These are phyloP conservation scores for Unio pictorum DNA, from an alignment of 2,888 invertebrate genomes.

Conservation along the genomic window DNA sequence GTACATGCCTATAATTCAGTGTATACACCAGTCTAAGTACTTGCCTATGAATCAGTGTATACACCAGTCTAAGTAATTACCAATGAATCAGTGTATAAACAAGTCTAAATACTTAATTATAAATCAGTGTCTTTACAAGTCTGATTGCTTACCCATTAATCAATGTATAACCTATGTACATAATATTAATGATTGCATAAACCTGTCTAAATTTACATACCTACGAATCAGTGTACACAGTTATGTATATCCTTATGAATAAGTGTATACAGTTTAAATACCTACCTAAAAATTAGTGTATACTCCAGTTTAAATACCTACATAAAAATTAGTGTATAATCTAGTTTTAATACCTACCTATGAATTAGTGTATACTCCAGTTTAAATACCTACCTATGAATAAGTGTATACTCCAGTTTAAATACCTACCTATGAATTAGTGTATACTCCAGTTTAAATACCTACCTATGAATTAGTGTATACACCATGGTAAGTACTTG, in stretches of 20 bases:
- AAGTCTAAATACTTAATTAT: slow-evolving; percentile 5
- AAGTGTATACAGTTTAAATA: slow-evolving; percentile 8
- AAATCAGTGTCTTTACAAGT: slow-evolving; percentile 17
- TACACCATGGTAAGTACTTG: too few relatives aligned
- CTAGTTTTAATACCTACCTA: slow-evolving; percentile 3
- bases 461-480: too few relatives aligned
- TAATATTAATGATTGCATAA: too few relatives aligned
- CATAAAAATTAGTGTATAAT: slow-evolving; percentile 1
- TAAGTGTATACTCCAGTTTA: slow-evolving; percentile 8
- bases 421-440: slow-evolving; percentile 12
- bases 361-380: slow-evolving; percentile 19
- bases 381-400: slow-evolving; percentile 30
- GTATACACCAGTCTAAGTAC: too few relatives aligned
- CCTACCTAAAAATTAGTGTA: slow-evolving; percentile 39
- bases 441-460: too few relatives aligned
- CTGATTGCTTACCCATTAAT: too few relatives aligned
- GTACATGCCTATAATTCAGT: slow-evolving; percentile 11
- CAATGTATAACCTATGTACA: too few relatives aligned
- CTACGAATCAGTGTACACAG: too few relatives aligned
- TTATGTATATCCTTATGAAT: slow-evolving; percentile 30
- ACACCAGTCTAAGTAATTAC: too few relatives aligned
- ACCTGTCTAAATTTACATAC: too few relatives aligned
- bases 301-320: slow-evolving; percentile 5
- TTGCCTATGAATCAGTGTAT: too few relatives aligned
- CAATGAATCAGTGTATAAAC: too few relatives aligned